These are phyloP conservation scores for Trissolcus japonicus DNA, from an alignment of 2,888 invertebrate genomes.

Conservation along the genomic window DNA sequence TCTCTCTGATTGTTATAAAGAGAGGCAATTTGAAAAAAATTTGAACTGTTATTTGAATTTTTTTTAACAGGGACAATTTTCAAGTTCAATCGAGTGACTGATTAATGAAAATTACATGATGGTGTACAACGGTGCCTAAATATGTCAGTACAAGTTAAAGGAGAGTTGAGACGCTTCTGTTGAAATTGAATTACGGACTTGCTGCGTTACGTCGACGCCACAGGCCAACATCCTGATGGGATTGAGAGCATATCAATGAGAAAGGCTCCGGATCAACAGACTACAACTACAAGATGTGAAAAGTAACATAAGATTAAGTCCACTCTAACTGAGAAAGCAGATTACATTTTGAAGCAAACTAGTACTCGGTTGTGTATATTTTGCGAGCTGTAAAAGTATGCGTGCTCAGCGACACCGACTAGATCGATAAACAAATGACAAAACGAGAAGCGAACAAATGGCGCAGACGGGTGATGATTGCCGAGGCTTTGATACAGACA, in stretches of 20 bases:
- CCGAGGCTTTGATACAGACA: neutral
- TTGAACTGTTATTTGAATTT: no score
- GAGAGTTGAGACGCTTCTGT: constrained; percentile 40
- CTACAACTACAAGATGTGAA: constrained; percentile 39
- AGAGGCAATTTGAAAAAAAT: no score
- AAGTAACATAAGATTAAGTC: constrained; percentile 44
- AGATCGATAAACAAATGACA: constrained; percentile 5
- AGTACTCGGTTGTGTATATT: neutral
- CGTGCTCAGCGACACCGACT: constrained; percentile 1
- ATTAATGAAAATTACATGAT: constrained; percentile 24
- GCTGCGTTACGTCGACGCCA: constrained; percentile 42
- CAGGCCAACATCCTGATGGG: constrained; percentile 44
- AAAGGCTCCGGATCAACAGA: constrained; percentile 37
- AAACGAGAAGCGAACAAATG: constrained; percentile 1
- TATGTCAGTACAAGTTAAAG: constrained; percentile 46
- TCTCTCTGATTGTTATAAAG: no score
- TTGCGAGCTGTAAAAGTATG: constrained; percentile 3
- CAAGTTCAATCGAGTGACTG: constrained; percentile 27
- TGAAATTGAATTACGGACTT: constrained; percentile 57
- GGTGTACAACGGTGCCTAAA: constrained; percentile 32
- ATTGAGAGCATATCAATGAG: constrained; percentile 55
- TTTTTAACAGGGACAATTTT: neutral
- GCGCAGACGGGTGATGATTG: no score
- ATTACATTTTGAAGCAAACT: constrained; percentile 26
- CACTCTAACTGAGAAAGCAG: constrained; percentile 33